Base-by-base conservation (phyloP, 1,140 invertebrate genomes). In the Drosophila aff. region DNA sequence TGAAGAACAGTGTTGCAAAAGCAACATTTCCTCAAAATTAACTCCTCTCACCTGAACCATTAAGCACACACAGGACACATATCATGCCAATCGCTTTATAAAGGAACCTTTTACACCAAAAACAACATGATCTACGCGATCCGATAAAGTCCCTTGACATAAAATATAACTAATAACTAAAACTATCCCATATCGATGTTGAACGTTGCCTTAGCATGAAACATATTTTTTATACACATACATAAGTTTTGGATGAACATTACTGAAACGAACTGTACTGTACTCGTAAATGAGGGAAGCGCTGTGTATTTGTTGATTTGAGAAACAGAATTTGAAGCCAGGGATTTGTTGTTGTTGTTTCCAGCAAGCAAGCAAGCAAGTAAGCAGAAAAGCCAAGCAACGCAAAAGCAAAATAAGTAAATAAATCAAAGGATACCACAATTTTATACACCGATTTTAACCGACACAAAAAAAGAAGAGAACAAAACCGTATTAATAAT, bases 371-470 rank as follows among this genome's bases (percentile, higher is more conserved):
- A 73, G 68, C 61, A 76, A 77, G 76, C 50, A 65, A 61, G 49
- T 10, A 55, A 53, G 50, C 61, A 43, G 52, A 38, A 78, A 52
- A 66, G 53, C 53, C 69, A 69, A 79, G 55, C 26, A 26, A 55
- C 52, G 58, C 50, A 67, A 66, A 50, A 74, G 50, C 58, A 55
- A 78, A 43, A 55, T 13, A 47, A 72, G 36, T 71, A 71, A 71
- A 60, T 49, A 60, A 69, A 44, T 41, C 46, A 84, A 73, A 63
- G 64, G 66, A 84, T 43, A 87, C 47, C 61, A 87, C 71, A 84
- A 90, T 90, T 90, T 90, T 90, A 90, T 90, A 90, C 85, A 90
- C 85, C 85, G 85, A 90, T 90, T 90, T 90, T 90, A 90, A 90
- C 40, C 85, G 55, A 69, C 36, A 62, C 60, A 33, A 31, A 67